phyloP scores from a whole-genome alignment of 2,797 vertebrate species.

The Ataeniobius toweri region DNA sequence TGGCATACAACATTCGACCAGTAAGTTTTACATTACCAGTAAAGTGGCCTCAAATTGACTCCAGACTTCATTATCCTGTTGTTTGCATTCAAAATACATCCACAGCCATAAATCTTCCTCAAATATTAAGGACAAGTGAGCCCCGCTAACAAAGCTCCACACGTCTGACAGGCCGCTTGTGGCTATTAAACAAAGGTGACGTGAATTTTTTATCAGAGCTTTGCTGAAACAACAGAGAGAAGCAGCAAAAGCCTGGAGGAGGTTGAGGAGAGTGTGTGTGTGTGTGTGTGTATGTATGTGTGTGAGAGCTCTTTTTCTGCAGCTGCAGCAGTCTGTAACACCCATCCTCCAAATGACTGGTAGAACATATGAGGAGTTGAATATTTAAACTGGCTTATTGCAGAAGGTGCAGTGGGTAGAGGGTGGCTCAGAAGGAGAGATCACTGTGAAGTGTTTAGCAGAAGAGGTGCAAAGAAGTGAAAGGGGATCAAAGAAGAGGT shows the following conservation, averaged over 20 bases:
- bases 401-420: slow-evolving; percentile 32
- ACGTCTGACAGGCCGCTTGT: slow-evolving; percentile 30
- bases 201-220: slow-evolving; percentile 58
- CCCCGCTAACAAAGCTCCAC: slow-evolving; percentile 15
- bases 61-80: slow-evolving; percentile 1
- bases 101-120: slow-evolving; percentile 39
- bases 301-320: slow-evolving; percentile 36
- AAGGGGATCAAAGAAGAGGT: slow-evolving; percentile 55
- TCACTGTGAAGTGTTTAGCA: slow-evolving; percentile 40
- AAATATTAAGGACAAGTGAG: slow-evolving; percentile 43
- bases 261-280: slow-evolving; percentile 20
- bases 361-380: slow-evolving; percentile 65
- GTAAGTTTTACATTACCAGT: slow-evolving; percentile 68
- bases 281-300: slow-evolving; percentile 10
- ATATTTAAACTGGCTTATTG: slow-evolving; percentile 68
- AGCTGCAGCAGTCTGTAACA: slow-evolving; percentile 53
- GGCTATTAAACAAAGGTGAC: slow-evolving; percentile 40
- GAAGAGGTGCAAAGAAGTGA: slow-evolving; percentile 5
- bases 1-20: slow-evolving; percentile 81
- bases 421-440: slow-evolving; percentile 44
- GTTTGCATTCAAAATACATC: slow-evolving; percentile 23
- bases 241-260: slow-evolving; percentile 29
- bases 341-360: slow-evolving; percentile 36
- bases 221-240: slow-evolving; percentile 29
- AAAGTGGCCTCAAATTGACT: slow-evolving; percentile 16